These are phyloP conservation scores for Chaetodon auriga DNA, from an alignment of 2,113 vertebrate genomes.

Conservation along the genomic window DNA sequence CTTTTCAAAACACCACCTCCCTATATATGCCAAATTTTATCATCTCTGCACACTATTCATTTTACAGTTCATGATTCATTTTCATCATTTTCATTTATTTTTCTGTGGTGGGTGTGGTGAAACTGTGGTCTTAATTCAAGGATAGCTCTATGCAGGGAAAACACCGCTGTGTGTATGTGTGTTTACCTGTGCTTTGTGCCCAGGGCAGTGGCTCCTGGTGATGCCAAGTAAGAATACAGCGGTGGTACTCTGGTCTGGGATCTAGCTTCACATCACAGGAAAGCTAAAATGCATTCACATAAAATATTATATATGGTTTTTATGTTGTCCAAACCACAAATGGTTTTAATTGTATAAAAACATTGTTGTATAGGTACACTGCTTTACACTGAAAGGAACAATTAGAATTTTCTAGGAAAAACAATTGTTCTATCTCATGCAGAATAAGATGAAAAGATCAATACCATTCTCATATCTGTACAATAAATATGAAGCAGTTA, in stretches of 20 bases:
- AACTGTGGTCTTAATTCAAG: background rate
- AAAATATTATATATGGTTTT: background rate
- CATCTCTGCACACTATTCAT: background rate
- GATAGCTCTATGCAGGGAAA: background rate
- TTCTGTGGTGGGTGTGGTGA: background rate
- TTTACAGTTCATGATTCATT: background rate
- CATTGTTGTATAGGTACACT: background rate
- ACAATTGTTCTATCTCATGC: background rate
- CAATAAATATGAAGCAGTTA: background rate
- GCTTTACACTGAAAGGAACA: background rate
- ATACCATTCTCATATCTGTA: background rate
- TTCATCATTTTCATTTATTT: background rate
- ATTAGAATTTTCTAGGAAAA: background rate
- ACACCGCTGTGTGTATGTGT: conserved; percentile 52
- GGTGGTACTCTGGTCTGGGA: conserved; percentile 98
- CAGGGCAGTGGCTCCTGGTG: conserved; percentile 99
- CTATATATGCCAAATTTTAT: background rate
- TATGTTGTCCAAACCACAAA: background rate
- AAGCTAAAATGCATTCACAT: conserved; percentile 84
- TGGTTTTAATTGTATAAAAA: background rate
- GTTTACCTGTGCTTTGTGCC: conserved; percentile 98
- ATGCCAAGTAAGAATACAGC: conserved; percentile 99
- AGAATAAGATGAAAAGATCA: background rate
- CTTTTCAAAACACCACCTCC: background rate
- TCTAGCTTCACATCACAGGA: conserved; percentile 99